A percentile compares a stretch with the other conserved stretches of the same genome.
Evolutionary conservation across 2,113 vertebrate genomes (phyloP).

Genomic region (Dryoscopus gambensis): DNA sequence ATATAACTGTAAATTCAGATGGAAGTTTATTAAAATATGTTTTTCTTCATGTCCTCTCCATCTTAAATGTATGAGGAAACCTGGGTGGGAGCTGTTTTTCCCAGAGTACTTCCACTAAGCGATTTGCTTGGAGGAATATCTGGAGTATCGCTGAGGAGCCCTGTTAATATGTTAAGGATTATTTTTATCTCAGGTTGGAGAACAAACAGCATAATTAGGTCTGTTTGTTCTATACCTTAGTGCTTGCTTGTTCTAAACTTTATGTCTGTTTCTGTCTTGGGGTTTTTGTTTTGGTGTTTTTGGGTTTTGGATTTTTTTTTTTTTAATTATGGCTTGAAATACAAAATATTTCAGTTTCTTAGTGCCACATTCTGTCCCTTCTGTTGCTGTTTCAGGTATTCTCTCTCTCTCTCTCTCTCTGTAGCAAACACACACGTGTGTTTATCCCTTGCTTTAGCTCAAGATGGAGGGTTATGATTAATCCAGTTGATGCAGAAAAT

Average conservation of each 20-base stretch:
- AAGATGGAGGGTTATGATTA: constrained; percentile 73
- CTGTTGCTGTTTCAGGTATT: neutral
- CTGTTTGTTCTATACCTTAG: neutral
- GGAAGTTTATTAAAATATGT: neutral
- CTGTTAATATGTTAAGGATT: neutral
- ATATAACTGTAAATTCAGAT: neutral
- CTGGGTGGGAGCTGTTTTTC: neutral
- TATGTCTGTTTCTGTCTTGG: neutral
- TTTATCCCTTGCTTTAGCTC: constrained; percentile 25
- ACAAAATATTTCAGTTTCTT: neutral
- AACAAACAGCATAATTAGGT: constrained; percentile 17
- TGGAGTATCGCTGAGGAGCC: neutral
- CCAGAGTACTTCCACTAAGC: neutral
- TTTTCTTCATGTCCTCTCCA: neutral
- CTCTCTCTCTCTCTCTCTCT: neutral
- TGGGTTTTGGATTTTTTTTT: neutral
- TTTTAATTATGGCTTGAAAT: neutral
- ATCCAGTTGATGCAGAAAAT: constrained; percentile 73
- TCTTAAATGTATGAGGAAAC: neutral
- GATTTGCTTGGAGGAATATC: neutral
- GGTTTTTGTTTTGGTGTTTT: neutral
- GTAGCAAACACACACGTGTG: too few relatives aligned
- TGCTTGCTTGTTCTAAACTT: neutral
- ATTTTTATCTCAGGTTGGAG: constrained; percentile 9
- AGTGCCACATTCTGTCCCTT: neutral